These are phyloP conservation scores for Cuculus canorus DNA, from an alignment of 2,797 vertebrate genomes.

Conservation along the genomic window DNA sequence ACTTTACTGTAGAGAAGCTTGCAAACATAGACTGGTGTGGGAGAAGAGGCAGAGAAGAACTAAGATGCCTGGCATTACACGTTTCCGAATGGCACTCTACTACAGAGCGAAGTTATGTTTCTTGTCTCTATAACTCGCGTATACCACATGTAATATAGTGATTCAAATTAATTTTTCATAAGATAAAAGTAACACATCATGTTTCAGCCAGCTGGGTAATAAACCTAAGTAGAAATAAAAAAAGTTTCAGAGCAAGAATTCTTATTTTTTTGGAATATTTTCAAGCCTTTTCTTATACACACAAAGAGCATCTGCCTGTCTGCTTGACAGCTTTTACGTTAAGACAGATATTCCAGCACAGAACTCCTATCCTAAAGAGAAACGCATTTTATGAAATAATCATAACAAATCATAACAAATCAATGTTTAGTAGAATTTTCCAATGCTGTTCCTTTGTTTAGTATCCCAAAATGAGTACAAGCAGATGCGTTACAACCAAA, in stretches of 20 bases:
- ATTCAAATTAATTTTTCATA: not conserved
- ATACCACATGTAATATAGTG: not conserved
- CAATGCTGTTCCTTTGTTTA: not conserved
- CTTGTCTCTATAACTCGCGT: not conserved
- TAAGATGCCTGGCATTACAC: not conserved
- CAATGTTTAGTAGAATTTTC: not conserved
- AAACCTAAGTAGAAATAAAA: not conserved
- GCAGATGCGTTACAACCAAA: not conserved
- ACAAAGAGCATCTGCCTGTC: not conserved
- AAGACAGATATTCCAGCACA: not conserved
- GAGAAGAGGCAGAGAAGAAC: not conserved
- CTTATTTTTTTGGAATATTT: not conserved
- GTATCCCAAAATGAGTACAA: not conserved
- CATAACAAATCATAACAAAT: not conserved
- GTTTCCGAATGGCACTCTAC: not conserved
- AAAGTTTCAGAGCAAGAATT: not conserved
- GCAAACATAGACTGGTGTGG: not conserved
- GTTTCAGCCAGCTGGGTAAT: not conserved
- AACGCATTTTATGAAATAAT: not conserved
- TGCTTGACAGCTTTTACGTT: not conserved
- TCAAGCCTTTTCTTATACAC: not conserved
- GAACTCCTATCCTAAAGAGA: not conserved
- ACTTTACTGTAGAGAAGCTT: not conserved
- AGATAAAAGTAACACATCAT: not conserved
- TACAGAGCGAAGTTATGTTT: rapidly evolving